Evolutionary conservation across 2,113 vertebrate genomes (phyloP), one percentile per base, ranked within the genome.

Genomic region (Halichoerus grypus): DNA sequence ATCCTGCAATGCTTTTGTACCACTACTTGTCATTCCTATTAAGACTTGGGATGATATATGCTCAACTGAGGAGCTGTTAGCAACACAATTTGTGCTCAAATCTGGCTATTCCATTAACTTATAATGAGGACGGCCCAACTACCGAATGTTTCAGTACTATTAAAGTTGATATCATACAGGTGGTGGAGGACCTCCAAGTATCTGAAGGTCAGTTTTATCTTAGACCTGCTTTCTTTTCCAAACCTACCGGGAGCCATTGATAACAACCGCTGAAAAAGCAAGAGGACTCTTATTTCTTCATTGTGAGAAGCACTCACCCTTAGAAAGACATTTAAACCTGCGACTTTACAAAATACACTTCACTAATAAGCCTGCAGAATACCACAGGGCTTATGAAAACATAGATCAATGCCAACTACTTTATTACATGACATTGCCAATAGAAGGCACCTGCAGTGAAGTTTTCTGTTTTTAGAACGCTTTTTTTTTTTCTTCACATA

Each of bases 311-410:
- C 31, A 88, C 14, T 96, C 4, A 49, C 53, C 92, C 21, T 53
- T 83, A 97, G 10, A 79, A 92, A 96, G 93, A 18, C 61, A 55
- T 84, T 97, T 57, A 22, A 94, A 87, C 86, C 76, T 1, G 42
- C 39, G 95, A 93, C 65, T 86, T 97, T 36, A 90, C 88, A 69
- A 96, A 95, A 89, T 61, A 9, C 2, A 89, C 55, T 96, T 63
- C 59, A 51, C 72, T 98, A 97, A 94, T 55, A 97, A 97, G 39
- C 77, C 59, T 92, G 42, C 22, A 76, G 46, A 98, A 93, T 24
- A 94, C 57, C 51, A 85, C 28, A 93, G 96, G 72, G 72, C 97
- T 98, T 98, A 95, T 77, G 92, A 88, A 96, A 97, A 93, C 55
- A 7, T 97, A 95, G 12, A 92, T 97, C 74, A 92, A 53, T 86